Evolutionary conservation across 2,113 vertebrate species (phyloP).

Genomic region (Sigmodon hispidus): DNA sequence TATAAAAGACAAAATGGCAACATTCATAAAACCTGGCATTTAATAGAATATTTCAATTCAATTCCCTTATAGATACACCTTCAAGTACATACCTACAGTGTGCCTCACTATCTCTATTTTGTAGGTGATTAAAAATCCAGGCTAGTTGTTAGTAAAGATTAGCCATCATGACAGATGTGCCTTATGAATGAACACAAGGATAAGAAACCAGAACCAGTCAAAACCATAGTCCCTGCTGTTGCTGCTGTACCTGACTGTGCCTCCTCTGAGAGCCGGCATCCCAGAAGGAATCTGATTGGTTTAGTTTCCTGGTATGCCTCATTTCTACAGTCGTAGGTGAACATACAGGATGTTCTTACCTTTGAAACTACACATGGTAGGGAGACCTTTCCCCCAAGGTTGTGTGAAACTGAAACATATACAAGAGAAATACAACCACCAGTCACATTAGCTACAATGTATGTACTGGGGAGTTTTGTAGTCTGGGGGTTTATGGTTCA

Average conservation of each 20-base stretch:
- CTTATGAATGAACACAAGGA: not conserved
- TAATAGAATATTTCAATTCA: not conserved
- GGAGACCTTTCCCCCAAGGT: not conserved
- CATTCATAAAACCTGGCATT: not conserved
- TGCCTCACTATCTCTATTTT: not conserved
- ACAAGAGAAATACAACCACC: not conserved
- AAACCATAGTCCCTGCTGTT: not conserved
- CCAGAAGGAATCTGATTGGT: not conserved
- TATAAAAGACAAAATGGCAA: not conserved
- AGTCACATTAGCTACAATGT: not conserved
- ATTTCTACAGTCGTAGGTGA: not conserved
- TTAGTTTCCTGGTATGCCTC: not conserved
- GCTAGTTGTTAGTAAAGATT: not conserved
- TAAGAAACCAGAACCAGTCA: not conserved
- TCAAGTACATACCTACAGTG: not conserved
- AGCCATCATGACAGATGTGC: no score
- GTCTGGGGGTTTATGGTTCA: not conserved
- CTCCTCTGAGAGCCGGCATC: not conserved
- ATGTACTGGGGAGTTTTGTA: rapidly evolving
- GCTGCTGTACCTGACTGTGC: rapidly evolving
- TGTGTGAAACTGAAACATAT: not conserved
- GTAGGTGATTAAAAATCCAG: not conserved
- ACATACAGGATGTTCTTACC: not conserved
- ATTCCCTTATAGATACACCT: not conserved
- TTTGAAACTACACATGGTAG: not conserved